These are phyloP conservation scores for Chiloscyllium punctatum DNA, from an alignment of 2,797 vertebrate species.

Conservation along the genomic window DNA sequence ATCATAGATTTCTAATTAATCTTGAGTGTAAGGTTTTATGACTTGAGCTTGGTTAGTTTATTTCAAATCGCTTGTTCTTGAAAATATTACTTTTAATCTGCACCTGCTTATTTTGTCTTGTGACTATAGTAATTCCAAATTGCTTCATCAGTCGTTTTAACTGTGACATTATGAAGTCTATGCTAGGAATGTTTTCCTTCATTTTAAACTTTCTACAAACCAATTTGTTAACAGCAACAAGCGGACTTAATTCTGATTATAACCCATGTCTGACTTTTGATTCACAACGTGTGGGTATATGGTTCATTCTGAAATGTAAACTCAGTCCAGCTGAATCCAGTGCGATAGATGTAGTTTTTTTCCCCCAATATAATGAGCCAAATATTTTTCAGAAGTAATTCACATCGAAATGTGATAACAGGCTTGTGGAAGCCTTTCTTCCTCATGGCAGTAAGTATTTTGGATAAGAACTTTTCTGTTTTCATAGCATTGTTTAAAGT, in stretches of 20 bases:
- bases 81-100: not conserved
- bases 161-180: not conserved
- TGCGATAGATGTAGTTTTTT: not conserved
- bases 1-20: not conserved
- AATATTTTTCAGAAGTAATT: not conserved
- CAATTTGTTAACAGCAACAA: not conserved
- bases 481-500: not conserved
- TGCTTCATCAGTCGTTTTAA: not conserved
- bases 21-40: not conserved
- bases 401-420: not conserved
- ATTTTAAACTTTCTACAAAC: not conserved
- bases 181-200: not conserved
- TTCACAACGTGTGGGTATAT: not conserved
- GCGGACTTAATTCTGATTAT: not conserved
- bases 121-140: not conserved
- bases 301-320: not conserved
- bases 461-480: not conserved
- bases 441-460: not conserved
- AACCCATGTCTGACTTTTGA: not conserved
- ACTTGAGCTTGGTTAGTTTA: not conserved
- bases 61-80: not conserved
- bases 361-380: not conserved
- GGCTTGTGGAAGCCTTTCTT: not conserved
- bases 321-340: not conserved
- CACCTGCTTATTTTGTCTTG: not conserved